Conservation (phyloP, 2,797 vertebrate genomes). For the Mastacembelus armatus region DNA sequence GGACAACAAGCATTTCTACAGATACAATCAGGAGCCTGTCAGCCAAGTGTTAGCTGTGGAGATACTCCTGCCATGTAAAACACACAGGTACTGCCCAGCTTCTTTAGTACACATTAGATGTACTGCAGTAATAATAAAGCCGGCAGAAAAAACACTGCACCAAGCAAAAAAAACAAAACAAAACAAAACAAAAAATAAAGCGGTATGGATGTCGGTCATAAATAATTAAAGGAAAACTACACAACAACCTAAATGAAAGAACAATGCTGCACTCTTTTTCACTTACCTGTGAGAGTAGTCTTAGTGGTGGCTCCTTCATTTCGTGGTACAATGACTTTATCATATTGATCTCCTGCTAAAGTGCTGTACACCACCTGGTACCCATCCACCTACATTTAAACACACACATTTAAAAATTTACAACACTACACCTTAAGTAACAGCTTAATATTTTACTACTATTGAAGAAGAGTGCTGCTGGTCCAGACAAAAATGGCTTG, state of each 20-base stretch:
- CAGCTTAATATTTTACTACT: background rate
- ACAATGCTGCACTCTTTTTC: background rate
- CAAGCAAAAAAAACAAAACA: too few relatives aligned
- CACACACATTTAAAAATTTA: conserved; percentile 18
- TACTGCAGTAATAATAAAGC: conserved; percentile 25
- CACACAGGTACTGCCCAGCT: conserved; percentile 39
- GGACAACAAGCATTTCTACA: conserved; percentile 71
- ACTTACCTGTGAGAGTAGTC: conserved; percentile 88
- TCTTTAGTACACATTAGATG: conserved; percentile 41
- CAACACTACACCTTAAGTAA: conserved; percentile 1
- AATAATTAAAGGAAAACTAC: conserved; percentile 13
- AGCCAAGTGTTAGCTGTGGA: conserved; percentile 52
- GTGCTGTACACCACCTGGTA: conserved; percentile 98
- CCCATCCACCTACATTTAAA: conserved; percentile 80
- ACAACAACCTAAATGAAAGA: background rate
- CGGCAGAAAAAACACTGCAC: background rate
- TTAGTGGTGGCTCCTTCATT: conserved; percentile 87
- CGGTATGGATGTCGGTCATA: conserved; percentile 7
- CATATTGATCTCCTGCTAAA: conserved; percentile 94
- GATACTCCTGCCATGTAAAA: conserved; percentile 63
- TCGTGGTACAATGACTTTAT: conserved; percentile 89
- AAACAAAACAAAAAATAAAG: too few relatives aligned
- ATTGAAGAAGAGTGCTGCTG: background rate
- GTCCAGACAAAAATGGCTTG: conserved; percentile 17
- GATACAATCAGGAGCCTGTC: conserved; percentile 68